Evolutionary conservation across 2,113 vertebrate genomes (phyloP), one percentile per base, ranked within the genome.

Genomic region (Stegastes partitus): DNA sequence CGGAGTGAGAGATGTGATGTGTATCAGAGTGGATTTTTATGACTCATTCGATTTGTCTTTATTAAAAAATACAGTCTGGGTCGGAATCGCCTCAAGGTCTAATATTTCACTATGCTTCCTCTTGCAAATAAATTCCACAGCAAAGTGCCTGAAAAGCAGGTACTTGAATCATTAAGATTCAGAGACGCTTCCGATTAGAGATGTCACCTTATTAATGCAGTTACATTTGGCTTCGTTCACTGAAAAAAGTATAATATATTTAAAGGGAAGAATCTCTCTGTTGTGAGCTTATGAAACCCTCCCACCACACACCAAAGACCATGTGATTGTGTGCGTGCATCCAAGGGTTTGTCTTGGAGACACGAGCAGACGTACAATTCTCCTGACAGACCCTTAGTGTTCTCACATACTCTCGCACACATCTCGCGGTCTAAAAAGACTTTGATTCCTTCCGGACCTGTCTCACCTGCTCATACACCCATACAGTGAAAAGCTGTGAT

Each of bases 341-440:
- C 39, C 39, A 42, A 42, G 39, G 11, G 14, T 42, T 42, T 42
- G 42, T 25, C 42, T 58, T 26, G 3, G 34, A 79, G 21, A 26
- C 34, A 57, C 26, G 22, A 58, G 11, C 15, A 49, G 42, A 28
- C 18, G 8, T 67, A 12, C 31, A 77, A 72, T 63, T 75, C 75
- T 80, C 73, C 14, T 58, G 73, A 69, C 68, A 68, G 70, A 77
- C 51, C 68, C 71, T 79, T 69, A 59, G 64, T 56, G 28, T 56
- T 62, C 61, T 62, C 18, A 66, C 59, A 65, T 64, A 53, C 26
- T 23, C 59, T 16, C 44, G 61, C 34, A 21, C 39, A 39, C 16
- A 64, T 64, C 63, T 44, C 63, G 75, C 65, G 72, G 39, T 78
- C 31, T 80, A 65, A 86, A 84, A 82, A 74, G 42, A 56, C 56